phyloP scores from a whole-genome alignment of 2,113 vertebrate genomes.

The Neodontobutis hainanensis region DNA sequence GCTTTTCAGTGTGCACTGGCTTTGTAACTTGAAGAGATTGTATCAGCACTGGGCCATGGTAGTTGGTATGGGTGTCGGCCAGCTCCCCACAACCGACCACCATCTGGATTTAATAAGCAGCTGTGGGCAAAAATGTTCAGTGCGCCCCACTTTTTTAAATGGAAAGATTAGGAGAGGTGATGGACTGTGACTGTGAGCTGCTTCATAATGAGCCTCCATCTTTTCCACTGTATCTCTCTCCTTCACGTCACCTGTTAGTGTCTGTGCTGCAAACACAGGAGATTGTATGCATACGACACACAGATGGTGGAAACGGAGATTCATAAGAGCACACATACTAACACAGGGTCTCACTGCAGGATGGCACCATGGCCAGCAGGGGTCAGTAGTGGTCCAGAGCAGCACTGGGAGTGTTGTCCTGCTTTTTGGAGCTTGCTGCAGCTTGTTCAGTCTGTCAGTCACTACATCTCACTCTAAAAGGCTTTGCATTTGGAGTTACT shows the following conservation, averaged over 20 bases:
- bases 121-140: slow-evolving; percentile 69
- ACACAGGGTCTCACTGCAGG: slow-evolving; percentile 32
- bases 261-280: slow-evolving; percentile 5
- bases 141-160: slow-evolving; percentile 68
- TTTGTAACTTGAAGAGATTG: slow-evolving; percentile 34
- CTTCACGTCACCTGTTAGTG: slow-evolving; percentile 51
- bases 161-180: slow-evolving; percentile 74
- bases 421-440: slow-evolving; percentile 17
- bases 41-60: slow-evolving; percentile 21
- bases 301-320: slow-evolving; percentile 5
- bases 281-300: slow-evolving; percentile 24
- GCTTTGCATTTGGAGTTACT: slow-evolving; percentile 24
- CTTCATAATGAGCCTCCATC: slow-evolving; percentile 66
- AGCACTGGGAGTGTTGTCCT: slow-evolving; percentile 4
- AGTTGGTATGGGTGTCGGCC: slow-evolving; percentile 56
- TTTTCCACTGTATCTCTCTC: slow-evolving; percentile 47
- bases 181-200: slow-evolving; percentile 75
- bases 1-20: slow-evolving; percentile 16
- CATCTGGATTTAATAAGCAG: slow-evolving; percentile 73
- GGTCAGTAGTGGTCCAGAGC: slow-evolving; percentile 75
- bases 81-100: slow-evolving; percentile 55
- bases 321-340: background rate
- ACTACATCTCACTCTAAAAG: slow-evolving; percentile 32
- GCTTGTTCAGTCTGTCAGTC: slow-evolving; percentile 54
- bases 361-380: slow-evolving; percentile 66